Evolutionary conservation across 2,888 invertebrate species (phyloP), one percentile per base, ranked within the genome.

Genomic region (Caenorhabditis sp.): DNA sequence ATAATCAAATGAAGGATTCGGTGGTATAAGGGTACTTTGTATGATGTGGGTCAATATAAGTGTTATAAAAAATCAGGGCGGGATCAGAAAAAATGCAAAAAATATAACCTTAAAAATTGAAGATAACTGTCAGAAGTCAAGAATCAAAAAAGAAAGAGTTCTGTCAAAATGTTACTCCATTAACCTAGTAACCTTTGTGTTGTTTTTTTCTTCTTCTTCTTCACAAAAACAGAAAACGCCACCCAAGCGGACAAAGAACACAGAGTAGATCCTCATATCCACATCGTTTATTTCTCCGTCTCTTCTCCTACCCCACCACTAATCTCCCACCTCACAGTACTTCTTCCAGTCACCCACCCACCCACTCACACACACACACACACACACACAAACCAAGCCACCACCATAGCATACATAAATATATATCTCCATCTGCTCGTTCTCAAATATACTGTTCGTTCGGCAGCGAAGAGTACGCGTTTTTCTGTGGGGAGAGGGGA

Each of bases 171-270:
- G 12, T 3, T 10, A 43, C 43, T 43, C 14, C 43, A 43, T 43
- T 43, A 43, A 43, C 43, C 43, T 43, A 43, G 43, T 43, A 43
- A 43, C 43, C 43, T 43, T 43, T 43, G 43, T n/a, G n/a, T n/a
- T n/a, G n/a, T n/a, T n/a, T n/a, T n/a, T n/a, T n/a, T n/a, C n/a
- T n/a, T n/a, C n/a, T n/a, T n/a, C n/a, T n/a, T 43, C 43, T 12
- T 31, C 31, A 43, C 6, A 17, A 43, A 43, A 43, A 43, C 10
- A 17, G 14, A 43, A 43, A 43, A 43, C 43, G 43, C 43, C 43
- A 43, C 43, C 43, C 43, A 43, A 43, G 43, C 43, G 43, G 43
- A 43, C 43, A 43, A 43, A 43, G 43, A 43, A 43, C 43, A 17
- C 14, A 43, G 43, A 43, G 43, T 43, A 43, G 17, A 5, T 43